Base-by-base conservation (phyloP, 2,113 vertebrate species). In the Chloropsis hardwickii region DNA sequence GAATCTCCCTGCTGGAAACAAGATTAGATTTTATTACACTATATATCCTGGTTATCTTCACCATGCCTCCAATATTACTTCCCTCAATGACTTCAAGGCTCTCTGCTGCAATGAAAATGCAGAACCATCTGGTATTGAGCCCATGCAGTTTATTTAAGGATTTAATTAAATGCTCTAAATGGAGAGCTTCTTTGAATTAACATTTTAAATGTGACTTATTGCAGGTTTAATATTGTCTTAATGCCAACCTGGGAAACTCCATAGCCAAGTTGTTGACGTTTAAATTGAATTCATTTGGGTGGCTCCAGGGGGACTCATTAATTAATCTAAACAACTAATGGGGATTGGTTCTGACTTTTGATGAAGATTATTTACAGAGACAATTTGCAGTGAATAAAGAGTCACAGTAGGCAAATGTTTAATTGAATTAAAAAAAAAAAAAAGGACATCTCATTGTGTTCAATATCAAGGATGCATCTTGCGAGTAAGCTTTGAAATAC, bases 121-220 rank as follows among this genome's bases (percentile, higher is more conserved):
- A 97, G 97, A 98, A 97, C 98, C 97, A 98, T 98, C 98, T 98
- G 98, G 98, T 98, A 95, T 94, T 94, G 97, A 98, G 97, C 97
- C 97, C 95, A 76, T 86, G 97, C 98, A 97, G 98, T 98, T 98
- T 98, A 98, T 99, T 98, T 98, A 98, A 98, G 98, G 98, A 98
- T 98, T 98, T 98, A 98, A 99, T 99, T 98, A 98, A 98, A 98
- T 98, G 98, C 97, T 96, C 97, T 98, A 98, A 98, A 98, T 97
- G 98, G 98, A 98, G 97, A 98, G 97, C 92, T 97, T 97, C 97
- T 97, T 98, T 88, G 98, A 98, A 98, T 98, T 97, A 98, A 98
- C 98, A 98, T 98, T 98, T 98, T 98, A 98, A 99, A 98, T 98
- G 98, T 98, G 98, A 98, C 98, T 98, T 97, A 98, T 98, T 98